Base-by-base conservation (phyloP, 2,113 vertebrate species). In the Motacilla tschutschensis region DNA sequence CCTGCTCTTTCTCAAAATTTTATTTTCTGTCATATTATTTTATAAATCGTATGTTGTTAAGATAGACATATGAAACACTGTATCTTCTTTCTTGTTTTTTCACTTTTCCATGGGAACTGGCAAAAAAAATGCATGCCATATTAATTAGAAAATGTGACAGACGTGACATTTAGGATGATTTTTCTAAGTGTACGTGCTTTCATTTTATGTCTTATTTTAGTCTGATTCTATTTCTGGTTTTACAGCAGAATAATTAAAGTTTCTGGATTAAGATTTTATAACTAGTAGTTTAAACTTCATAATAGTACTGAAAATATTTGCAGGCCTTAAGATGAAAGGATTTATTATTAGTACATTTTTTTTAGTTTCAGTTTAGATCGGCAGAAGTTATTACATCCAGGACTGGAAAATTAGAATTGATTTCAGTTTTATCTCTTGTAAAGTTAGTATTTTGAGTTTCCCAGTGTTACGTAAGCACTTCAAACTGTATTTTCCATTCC, bases 51-150 rank as follows among this genome's bases (percentile, higher is more conserved):
- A 6, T 73, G 12, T 41, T 17, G 8, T 43, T 43, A 67, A 33
- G 8, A 71, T 51, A 6, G 7, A 28, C 6, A 51, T 35, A 12
- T 60, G 55, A 84, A 75, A 4, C 0, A 6, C 5, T 0, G 0
- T 47, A n/a, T 20, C 3, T 46, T 79, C 8, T 58, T 82, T 67
- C 28, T 51, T 63, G 12, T 18, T 91, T 75, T 75, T 74, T 67
- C 5, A 36, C 3, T 80, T 78, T 88, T 62, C 40, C 17, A n/a
- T 40, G 28, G 12, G 5, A 14, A 73, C 10, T 44, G 8, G 44
- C 41, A 83, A 85, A 84, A 83, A 76, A 18, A 13, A 46, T 5
- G 1, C 8, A 18, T 63, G 9, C 5, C 9, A 18, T 50, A n/a
- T 62, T 55, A 75, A 25, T 12, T 64, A 79, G 24, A 33, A 18